These are phyloP conservation scores for Morelia viridis DNA, from an alignment of 2,797 vertebrate species.

Conservation along the genomic window DNA sequence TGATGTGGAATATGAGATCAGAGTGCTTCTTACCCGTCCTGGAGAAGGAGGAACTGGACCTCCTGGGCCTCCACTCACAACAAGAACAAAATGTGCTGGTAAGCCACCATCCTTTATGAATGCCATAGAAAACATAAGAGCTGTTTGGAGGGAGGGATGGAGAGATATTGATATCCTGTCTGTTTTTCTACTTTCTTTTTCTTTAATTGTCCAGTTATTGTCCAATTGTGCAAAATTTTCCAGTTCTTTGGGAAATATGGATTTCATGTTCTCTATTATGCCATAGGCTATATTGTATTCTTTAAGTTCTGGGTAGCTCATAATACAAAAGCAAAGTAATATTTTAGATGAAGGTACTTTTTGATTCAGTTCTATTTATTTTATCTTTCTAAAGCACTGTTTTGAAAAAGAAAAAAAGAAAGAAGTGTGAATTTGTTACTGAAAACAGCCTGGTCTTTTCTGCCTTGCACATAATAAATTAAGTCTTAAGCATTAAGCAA, in stretches of 20 bases:
- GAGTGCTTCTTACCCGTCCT: conserved; percentile 89
- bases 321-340: neutral
- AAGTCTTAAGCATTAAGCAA: neutral
- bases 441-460: neutral
- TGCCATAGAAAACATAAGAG: neutral
- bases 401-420: neutral
- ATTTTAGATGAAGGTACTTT: neutral
- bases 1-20: conserved; percentile 95
- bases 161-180: neutral
- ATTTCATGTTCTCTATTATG: neutral
- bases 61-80: conserved; percentile 88
- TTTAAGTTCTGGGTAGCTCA: neutral
- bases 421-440: conserved; percentile 1
- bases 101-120: conserved; percentile 35
- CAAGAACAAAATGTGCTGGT: conserved; percentile 97
- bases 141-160: neutral
- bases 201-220: neutral
- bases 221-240: neutral
- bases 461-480: neutral
- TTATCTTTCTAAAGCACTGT: neutral
- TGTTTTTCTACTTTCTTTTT: neutral
- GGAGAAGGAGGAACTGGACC: conserved; percentile 94
- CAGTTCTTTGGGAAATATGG: neutral
- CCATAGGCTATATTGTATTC: neutral
- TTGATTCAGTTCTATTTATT: neutral